phyloP scores from a whole-genome alignment of 92 coral and sea anemone genomes.

The Porites evermanni region DNA sequence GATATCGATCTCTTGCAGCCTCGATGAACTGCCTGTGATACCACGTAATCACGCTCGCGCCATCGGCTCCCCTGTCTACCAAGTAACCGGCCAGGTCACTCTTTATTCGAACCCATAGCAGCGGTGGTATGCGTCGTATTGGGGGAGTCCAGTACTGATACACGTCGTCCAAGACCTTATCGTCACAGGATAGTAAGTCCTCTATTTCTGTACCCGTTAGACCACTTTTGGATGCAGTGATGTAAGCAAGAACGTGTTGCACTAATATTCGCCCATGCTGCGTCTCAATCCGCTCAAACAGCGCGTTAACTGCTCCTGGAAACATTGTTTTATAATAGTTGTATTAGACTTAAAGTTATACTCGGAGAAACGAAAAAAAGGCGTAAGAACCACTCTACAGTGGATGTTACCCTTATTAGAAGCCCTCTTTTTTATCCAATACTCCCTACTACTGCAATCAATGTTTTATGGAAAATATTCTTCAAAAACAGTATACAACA shows the following conservation, averaged over 20 bases:
- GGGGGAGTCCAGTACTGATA: conserved; percentile 86
- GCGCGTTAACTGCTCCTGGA: conserved; percentile 72
- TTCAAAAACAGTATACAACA: no score
- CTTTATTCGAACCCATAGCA: conserved; percentile 74
- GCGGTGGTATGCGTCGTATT: conserved; percentile 71
- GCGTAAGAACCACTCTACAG: no score
- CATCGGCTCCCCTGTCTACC: conserved; percentile 83
- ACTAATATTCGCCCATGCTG: conserved; percentile 72
- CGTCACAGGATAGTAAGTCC: conserved; percentile 77
- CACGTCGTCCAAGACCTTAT: conserved; percentile 74
- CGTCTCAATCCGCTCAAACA: conserved; percentile 72
- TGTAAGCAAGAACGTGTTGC: conserved; percentile 68
- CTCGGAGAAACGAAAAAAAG: no score
- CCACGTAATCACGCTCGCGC: conserved; percentile 81
- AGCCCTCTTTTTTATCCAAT: no score
- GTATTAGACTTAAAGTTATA: neutral
- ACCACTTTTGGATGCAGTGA: conserved; percentile 82
- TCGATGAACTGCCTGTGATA: conserved; percentile 84
- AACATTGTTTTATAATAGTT: neutral
- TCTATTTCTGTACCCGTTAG: conserved; percentile 77
- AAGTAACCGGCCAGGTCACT: conserved; percentile 73
- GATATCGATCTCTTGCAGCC: conserved; percentile 79
- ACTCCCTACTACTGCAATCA: no score
- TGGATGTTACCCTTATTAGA: no score
- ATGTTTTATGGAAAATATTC: no score